Conservation (phyloP, 2,113 vertebrate species). For the Hemibagrus wyckioides region DNA sequence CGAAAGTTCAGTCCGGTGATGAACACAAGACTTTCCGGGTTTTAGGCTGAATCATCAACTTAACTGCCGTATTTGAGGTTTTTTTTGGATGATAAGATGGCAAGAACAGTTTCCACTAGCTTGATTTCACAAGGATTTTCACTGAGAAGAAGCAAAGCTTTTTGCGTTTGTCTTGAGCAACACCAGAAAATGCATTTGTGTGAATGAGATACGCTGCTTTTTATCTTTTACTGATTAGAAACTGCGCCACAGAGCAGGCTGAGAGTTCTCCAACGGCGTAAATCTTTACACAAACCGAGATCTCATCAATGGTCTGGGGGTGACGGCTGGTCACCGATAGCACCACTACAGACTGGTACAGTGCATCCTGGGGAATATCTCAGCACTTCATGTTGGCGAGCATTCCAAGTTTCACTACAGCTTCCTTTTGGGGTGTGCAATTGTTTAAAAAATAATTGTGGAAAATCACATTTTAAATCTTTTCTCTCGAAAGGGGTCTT, state of each 20-base stretch:
- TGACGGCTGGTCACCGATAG: background rate
- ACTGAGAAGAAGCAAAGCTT: background rate
- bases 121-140: background rate
- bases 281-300: slow-evolving; percentile 44
- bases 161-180: background rate
- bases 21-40: background rate
- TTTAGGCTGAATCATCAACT: background rate
- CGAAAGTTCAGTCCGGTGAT: slow-evolving; percentile 29
- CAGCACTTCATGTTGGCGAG: slow-evolving; percentile 32
- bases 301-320: slow-evolving; percentile 67
- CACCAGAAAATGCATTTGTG: background rate
- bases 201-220: background rate
- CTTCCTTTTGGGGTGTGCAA: slow-evolving; percentile 11
- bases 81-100: background rate
- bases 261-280: background rate
- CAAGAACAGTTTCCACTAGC: background rate
- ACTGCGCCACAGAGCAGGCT: background rate
- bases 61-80: background rate
- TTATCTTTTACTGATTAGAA: slow-evolving; percentile 10
- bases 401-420: slow-evolving; percentile 29
- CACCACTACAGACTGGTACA: slow-evolving; percentile 49
- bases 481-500: background rate
- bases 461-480: background rate
- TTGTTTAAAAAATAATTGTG: background rate
- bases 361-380: background rate